Evolutionary conservation across 2,113 vertebrate genomes (phyloP), one percentile per base, ranked within the genome.

Genomic region (Amazona guildingii): DNA sequence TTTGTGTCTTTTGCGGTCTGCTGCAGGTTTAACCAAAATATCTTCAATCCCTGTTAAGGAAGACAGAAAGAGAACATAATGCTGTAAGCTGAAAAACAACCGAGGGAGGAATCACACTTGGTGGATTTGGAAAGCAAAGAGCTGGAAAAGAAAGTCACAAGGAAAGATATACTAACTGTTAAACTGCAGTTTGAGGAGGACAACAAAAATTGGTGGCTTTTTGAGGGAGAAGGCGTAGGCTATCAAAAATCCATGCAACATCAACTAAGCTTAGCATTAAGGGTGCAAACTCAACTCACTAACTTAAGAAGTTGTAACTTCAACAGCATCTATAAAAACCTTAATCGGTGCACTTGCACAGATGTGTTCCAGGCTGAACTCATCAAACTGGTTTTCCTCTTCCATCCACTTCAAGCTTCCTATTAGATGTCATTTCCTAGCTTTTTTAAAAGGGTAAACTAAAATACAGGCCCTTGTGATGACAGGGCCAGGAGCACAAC

Each of bases 41-140:
- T 99, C 99, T 96, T 99, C 99, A 91, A 99, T 99, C 19, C 98
- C 99, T 99, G 75, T 77, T 44, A 86, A 91, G 92, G 25, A 92
- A 75, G 51, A 64, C n/a, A 80, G 7, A 81, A 9, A 92, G 54
- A 88, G 14, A 31, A 86, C 17, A 14, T 18, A 55, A 27, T 33
- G 31, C 46, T 39, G 13, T 49, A 63, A 86, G 62, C 7, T 33
- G 18, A 29, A 37, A 44, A 83, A 48, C 31, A 51, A 67, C 7
- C 0, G 11, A 77, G 25, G 12, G 59, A 86, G 33, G 25, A 94
- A 69, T 1, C 9, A 55, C 24, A 64, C 27, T 54, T 44, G 25
- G 10, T 49, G 23, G 55, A 85, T 59, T 72, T 77, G 37, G 33
- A 92, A 13, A 83, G 31, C 13, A 69, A 72, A 57, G 29, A 88